A percentile compares a stretch with the other conserved stretches of the same genome.
These are phyloP conservation scores for rat (Rattus norvegicus) DNA, from an alignment of 2,113 vertebrate genomes.

Conservation along the genomic window GRCr8 NC_086026.1:26145001-26145500, in stretches of 20 bases:
- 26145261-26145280: constrained; percentile 61
- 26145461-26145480: constrained; percentile 80
- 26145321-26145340: constrained; percentile 59
- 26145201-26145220: constrained; percentile 68
- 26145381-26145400: constrained; percentile 66
- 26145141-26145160: constrained; percentile 59
- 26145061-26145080: constrained; percentile 60
- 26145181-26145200: constrained; percentile 62
- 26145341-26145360: constrained; percentile 56
- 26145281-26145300: constrained; percentile 75
- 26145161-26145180: constrained; percentile 60
- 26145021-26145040: constrained; percentile 66
- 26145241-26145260: constrained; percentile 74
- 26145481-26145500: constrained; percentile 75
- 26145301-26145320: constrained; percentile 70
- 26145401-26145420: constrained; percentile 70
- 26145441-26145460: constrained; percentile 85
- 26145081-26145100: constrained; percentile 50
- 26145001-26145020: constrained; percentile 49
- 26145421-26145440: constrained; percentile 80
- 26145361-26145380: constrained; percentile 74
- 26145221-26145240: constrained; percentile 67
- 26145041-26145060: constrained; percentile 66
- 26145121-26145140: constrained; percentile 44
- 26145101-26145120: constrained; percentile 74